Evolutionary conservation across 2,797 vertebrate genomes (phyloP).

Genomic region (Pampus argenteus): DNA sequence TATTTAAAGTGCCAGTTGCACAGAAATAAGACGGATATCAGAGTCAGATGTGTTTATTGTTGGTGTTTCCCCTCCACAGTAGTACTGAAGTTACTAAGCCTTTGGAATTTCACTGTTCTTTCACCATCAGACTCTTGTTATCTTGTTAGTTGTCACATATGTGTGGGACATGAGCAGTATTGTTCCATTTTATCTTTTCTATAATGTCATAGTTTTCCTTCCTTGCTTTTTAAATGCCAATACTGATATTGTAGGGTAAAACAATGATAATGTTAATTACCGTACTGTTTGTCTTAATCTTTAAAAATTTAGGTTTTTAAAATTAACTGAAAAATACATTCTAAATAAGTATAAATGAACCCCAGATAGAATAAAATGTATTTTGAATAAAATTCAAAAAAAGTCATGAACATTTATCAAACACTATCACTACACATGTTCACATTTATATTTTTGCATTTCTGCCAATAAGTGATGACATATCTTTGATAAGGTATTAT

Average conservation of each 20-base stretch:
- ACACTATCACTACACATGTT: background rate
- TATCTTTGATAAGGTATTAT: background rate
- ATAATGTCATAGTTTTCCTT: background rate
- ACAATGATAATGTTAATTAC: no score
- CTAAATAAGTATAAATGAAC: no score
- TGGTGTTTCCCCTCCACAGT: conserved; percentile 6
- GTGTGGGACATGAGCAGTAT: no score
- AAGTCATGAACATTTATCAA: no score
- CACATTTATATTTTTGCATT: background rate
- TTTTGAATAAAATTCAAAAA: no score
- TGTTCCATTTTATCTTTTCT: no score
- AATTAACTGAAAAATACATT: background rate
- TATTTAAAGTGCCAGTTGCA: background rate
- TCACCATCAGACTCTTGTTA: background rate
- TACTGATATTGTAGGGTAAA: no score
- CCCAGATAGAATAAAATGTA: no score
- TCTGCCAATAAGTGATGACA: background rate
- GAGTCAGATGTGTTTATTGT: conserved; percentile 9
- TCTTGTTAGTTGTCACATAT: background rate
- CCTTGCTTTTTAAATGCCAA: background rate
- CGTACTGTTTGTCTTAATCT: no score
- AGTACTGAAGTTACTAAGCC: conserved; percentile 19
- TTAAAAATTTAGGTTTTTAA: no score
- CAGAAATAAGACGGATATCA: conserved; percentile 7
- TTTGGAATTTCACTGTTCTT: conserved; percentile 26